Evolutionary conservation across 2,797 vertebrate species (phyloP).

Genomic region (Acanthopagrus latus): DNA sequence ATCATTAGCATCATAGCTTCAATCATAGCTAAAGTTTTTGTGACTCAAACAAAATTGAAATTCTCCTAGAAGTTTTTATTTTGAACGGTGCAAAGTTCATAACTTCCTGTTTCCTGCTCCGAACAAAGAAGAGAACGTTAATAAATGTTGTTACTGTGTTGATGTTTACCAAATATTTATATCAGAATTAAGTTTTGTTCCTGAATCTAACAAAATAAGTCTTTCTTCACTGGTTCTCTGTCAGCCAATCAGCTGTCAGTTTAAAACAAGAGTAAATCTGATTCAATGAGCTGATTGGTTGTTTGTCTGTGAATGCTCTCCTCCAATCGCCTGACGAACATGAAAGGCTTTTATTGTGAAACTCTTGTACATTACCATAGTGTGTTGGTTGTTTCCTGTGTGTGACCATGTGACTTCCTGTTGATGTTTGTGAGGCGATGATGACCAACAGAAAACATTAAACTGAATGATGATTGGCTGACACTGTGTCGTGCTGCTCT

Average conservation of each 20-base stretch:
- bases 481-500: constrained; percentile 28
- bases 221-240: neutral
- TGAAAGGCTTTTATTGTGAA: constrained; percentile 44
- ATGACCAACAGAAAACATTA: constrained; percentile 39
- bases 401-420: constrained; percentile 52
- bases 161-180: constrained; percentile 63
- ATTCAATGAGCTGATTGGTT: constrained; percentile 6
- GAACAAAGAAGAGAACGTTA: neutral
- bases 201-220: constrained; percentile 30
- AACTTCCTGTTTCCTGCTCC: constrained; percentile 29
- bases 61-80: constrained; percentile 15
- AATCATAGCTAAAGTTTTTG: neutral
- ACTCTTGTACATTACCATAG: neutral
- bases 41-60: neutral
- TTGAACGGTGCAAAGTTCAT: constrained; percentile 1
- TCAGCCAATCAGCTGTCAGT: constrained; percentile 6
- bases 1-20: constrained; percentile 24
- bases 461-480: constrained; percentile 46
- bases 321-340: constrained; percentile 29
- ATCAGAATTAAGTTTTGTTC: constrained; percentile 3
- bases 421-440: constrained; percentile 44
- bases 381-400: constrained; percentile 28
- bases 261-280: neutral
- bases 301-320: neutral
- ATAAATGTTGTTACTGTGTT: constrained; percentile 51